Conservation (phyloP, 2,888 invertebrate species). For the Lycaena phlaeas region DNA sequence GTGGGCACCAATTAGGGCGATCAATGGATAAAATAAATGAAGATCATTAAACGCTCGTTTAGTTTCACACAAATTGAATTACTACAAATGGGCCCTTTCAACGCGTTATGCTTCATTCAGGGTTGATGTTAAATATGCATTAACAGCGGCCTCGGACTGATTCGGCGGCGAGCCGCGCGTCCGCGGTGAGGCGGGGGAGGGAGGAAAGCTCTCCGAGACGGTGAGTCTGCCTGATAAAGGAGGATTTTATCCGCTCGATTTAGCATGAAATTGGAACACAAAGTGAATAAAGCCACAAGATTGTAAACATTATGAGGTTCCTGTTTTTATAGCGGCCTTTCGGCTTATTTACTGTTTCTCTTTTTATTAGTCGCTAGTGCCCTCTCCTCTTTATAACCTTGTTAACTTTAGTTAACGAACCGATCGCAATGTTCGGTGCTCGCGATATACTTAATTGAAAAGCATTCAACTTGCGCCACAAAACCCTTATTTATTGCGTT, state of each 20-base stretch:
- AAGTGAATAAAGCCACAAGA: constrained; percentile 73
- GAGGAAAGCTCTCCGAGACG: constrained; percentile 45
- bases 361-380: constrained; percentile 62
- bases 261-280: constrained; percentile 74
- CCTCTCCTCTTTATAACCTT: constrained; percentile 62
- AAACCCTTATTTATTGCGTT: constrained; percentile 54
- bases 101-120: constrained; percentile 49
- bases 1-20: constrained; percentile 5
- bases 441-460: constrained; percentile 54
- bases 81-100: constrained; percentile 52
- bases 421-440: constrained; percentile 44
- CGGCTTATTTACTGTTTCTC: constrained; percentile 63
- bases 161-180: constrained; percentile 19
- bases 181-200: constrained; percentile 22
- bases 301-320: constrained; percentile 71
- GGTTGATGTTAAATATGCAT: constrained; percentile 52
- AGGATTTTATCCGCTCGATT: constrained; percentile 70
- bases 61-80: constrained; percentile 47
- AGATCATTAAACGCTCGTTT: constrained; percentile 21
- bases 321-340: constrained; percentile 63
- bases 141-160: constrained; percentile 40
- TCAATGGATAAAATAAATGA: constrained; percentile 7
- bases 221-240: constrained; percentile 67
- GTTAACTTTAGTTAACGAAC: constrained; percentile 70
- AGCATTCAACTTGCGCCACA: constrained; percentile 53